phyloP scores from a whole-genome alignment of 2,113 vertebrate species.

The Trachemys scripta region DNA sequence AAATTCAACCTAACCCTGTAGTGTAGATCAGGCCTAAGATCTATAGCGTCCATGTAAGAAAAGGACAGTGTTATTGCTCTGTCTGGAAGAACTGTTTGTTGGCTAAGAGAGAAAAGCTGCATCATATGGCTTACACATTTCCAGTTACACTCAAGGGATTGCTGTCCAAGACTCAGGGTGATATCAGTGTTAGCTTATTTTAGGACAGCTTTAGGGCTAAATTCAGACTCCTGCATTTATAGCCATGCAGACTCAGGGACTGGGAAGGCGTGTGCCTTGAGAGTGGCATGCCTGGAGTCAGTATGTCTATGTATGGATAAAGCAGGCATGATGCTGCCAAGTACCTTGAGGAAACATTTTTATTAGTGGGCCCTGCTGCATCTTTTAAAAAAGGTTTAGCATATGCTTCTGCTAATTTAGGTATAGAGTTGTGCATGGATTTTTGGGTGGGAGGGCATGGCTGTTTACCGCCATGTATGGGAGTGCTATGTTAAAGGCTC shows the following conservation, averaged over 20 bases:
- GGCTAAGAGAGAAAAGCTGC: neutral
- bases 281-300: too few relatives aligned
- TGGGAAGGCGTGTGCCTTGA: fast-evolving
- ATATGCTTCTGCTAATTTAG: neutral
- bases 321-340: fast-evolving
- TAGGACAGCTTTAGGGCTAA: neutral
- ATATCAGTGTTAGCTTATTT: neutral
- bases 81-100: neutral
- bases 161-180: neutral
- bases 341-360: neutral
- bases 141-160: neutral
- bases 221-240: neutral
- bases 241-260: fast-evolving
- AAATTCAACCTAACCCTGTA: too few relatives aligned
- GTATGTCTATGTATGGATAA: neutral
- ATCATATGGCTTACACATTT: neutral
- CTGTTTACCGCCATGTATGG: neutral
- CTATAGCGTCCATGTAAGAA: neutral
- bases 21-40: neutral
- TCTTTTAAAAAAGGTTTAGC: neutral
- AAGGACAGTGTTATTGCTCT: neutral
- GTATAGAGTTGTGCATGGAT: neutral
- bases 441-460: neutral
- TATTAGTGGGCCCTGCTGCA: fast-evolving
- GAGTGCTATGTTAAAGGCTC: neutral